A percentile compares a stretch with the other conserved stretches of the same genome.
These are phyloP conservation scores for Cavia porcellus DNA, from an alignment of 2,113 vertebrate species.

Conservation along the genomic window DNA sequence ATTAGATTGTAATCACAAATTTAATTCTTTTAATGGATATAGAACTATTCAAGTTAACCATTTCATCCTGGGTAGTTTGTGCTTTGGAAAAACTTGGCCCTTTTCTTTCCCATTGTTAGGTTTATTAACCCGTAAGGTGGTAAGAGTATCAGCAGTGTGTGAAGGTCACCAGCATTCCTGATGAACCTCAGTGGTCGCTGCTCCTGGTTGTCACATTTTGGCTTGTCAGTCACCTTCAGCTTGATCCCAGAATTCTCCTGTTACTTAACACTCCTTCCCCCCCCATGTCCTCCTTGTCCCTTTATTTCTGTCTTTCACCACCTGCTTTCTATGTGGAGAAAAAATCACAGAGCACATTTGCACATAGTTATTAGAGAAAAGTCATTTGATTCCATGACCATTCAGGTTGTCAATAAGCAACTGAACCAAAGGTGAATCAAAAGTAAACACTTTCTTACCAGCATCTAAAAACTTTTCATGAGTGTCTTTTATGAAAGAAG, in stretches of 20 bases:
- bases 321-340: not conserved
- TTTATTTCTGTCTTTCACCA: not conserved
- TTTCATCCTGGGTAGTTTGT: not conserved
- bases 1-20: not conserved
- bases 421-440: not conserved
- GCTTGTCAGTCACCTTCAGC: not conserved
- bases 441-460: not conserved
- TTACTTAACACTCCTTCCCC: not conserved
- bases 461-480: not conserved
- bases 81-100: not conserved
- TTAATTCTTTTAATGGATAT: not conserved
- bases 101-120: not conserved
- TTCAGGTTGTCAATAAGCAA: not conserved
- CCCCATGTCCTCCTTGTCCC: too few species aligned
- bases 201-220: not conserved
- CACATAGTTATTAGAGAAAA: not conserved
- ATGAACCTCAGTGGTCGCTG: not conserved
- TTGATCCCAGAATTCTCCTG: not conserved
- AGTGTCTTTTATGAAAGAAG: not conserved
- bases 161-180: not conserved
- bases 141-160: not conserved
- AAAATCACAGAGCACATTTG: not conserved
- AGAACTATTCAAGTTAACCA: not conserved
- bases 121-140: not conserved
- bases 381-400: not conserved